These are phyloP conservation scores for Corydoras maculifer DNA, from an alignment of 2,113 vertebrate genomes.

Conservation along the genomic window DNA sequence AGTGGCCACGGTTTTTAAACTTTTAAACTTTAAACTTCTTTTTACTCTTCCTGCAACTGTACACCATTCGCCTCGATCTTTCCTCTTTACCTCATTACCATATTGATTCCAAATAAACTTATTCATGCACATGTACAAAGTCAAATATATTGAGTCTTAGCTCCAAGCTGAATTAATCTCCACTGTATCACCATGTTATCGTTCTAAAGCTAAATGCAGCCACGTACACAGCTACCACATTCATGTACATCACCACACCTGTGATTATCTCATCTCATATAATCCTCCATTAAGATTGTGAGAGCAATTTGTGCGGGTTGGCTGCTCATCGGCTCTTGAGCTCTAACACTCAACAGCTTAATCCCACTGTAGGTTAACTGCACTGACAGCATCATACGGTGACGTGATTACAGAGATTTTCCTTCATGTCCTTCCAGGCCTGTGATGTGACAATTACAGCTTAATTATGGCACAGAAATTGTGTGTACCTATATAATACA, in stretches of 20 bases:
- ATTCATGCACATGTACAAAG: too few species aligned
- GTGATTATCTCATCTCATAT: background rate
- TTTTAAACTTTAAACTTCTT: too few species aligned
- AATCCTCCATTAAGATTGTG: slow-evolving; percentile 14
- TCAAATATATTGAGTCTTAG: too few species aligned
- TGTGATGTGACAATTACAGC: slow-evolving; percentile 19
- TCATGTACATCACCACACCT: background rate
- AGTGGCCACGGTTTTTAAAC: too few species aligned
- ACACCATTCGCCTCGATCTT: too few species aligned
- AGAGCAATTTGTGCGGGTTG: slow-evolving; percentile 36
- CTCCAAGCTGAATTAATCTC: too few species aligned
- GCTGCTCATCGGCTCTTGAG: slow-evolving; percentile 23
- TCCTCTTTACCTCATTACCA: too few species aligned
- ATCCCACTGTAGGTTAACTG: slow-evolving; percentile 28
- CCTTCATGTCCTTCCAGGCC: slow-evolving; percentile 15
- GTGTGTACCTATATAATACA: background rate
- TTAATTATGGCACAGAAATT: slow-evolving; percentile 4
- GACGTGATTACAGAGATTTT: slow-evolving; percentile 26
- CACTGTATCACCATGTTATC: too few species aligned
- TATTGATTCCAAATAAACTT: too few species aligned
- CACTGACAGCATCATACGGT: slow-evolving; percentile 22
- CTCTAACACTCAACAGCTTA: slow-evolving; percentile 24
- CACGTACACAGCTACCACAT: background rate
- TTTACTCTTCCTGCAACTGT: too few species aligned
- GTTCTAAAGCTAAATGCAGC: background rate